A percentile compares a stretch with the other conserved stretches of the same genome.
Conservation (phyloP, 1,140 invertebrate genomes). For the Cydia fagiglandana region DNA sequence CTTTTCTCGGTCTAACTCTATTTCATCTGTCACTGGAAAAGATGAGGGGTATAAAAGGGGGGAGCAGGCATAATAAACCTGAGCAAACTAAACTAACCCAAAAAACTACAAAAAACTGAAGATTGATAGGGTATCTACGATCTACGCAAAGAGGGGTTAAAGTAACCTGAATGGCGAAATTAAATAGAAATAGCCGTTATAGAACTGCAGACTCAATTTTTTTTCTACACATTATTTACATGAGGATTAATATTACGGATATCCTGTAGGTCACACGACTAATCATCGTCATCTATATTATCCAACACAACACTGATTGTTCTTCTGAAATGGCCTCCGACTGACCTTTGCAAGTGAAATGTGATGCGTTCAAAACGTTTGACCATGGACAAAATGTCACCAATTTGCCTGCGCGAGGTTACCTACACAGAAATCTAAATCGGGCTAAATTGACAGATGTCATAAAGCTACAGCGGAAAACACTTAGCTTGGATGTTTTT, state of each 20-base stretch:
- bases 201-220: neutral
- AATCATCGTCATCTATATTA: constrained; percentile 3
- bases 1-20: no score
- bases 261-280: constrained; percentile 5
- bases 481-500: constrained; percentile 20
- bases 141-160: no score
- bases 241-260: neutral
- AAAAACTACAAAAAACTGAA: no score
- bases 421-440: constrained; percentile 13
- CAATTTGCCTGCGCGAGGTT: constrained; percentile 14
- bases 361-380: constrained; percentile 11
- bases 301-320: neutral
- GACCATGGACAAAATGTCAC: constrained; percentile 17
- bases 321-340: constrained; percentile 22
- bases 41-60: no score
- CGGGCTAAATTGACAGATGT: constrained; percentile 24
- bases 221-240: neutral
- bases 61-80: no score
- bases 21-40: neutral
- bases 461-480: constrained; percentile 16
- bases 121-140: no score
- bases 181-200: no score
- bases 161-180: no score
- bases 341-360: constrained; percentile 28
- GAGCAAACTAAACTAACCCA: no score